A percentile compares a stretch with the other conserved stretches of the same genome.
Evolutionary conservation across 2,113 vertebrate genomes (phyloP).

Genomic region (Thermophis baileyi): DNA sequence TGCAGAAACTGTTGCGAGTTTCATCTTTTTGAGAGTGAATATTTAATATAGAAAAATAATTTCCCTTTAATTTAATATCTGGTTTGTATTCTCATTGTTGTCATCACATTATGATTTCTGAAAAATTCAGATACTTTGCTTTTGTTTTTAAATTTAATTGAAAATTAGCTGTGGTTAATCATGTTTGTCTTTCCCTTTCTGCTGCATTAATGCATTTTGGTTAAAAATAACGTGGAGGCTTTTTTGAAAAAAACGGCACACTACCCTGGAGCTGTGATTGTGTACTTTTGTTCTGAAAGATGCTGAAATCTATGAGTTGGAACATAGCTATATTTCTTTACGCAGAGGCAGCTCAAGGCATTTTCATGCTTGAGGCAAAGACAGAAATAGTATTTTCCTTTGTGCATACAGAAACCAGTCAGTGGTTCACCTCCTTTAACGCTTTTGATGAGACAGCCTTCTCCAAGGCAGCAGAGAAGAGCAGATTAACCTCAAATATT

Average conservation of each 20-base stretch:
- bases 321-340: not conserved
- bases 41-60: not conserved
- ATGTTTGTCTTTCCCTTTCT: not conserved
- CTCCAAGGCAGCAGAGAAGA: not conserved
- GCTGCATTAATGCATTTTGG: not conserved
- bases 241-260: not conserved
- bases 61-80: not conserved
- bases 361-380: not conserved
- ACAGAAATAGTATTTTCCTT: not conserved
- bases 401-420: not conserved
- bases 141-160: not conserved
- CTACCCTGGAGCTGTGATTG: not conserved
- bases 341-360: not conserved
- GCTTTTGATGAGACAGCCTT: not conserved
- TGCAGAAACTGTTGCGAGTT: slow-evolving; percentile 11
- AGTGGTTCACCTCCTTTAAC: not conserved
- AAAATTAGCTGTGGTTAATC: not conserved
- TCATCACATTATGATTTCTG: not conserved
- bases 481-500: not conserved
- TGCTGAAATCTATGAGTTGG: not conserved
- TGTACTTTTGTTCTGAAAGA: not conserved
- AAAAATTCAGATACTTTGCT: not conserved
- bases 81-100: not conserved
- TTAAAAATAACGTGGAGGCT: not conserved
- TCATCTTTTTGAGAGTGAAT: not conserved